phyloP scores from a whole-genome alignment of 2,797 vertebrate species.

The Delichon dasypus region DNA sequence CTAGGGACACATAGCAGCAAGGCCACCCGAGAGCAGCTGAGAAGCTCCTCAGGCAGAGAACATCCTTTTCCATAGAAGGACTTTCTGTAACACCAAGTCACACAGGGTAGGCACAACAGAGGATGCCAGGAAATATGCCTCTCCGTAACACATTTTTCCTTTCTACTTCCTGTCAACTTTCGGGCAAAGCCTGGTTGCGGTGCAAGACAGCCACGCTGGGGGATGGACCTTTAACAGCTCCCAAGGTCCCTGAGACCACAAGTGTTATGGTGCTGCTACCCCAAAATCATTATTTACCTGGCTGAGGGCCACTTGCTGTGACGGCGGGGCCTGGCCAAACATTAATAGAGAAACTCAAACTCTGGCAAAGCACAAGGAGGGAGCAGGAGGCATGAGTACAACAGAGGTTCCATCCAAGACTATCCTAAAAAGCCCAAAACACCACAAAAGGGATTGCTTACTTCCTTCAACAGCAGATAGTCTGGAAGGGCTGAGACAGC shows the following conservation, averaged over 20 bases:
- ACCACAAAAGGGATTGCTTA: background rate
- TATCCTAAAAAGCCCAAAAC: background rate
- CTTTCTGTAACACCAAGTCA: background rate
- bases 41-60: background rate
- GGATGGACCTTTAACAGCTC: background rate
- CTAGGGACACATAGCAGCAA: background rate
- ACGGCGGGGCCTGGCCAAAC: background rate
- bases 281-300: background rate
- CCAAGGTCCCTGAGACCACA: rapidly evolving
- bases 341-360: background rate
- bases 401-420: background rate
- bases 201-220: background rate
- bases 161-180: background rate
- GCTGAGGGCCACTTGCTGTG: background rate
- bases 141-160: background rate
- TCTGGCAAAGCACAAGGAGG: background rate
- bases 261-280: rapidly evolving
- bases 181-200: background rate
- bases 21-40: background rate
- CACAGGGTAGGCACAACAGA: background rate
- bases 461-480: background rate
- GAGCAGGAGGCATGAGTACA: background rate
- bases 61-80: background rate
- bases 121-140: background rate
- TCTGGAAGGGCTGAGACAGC: background rate